Evolutionary conservation across 2,888 invertebrate species (phyloP).

Genomic region (Agrotis exclamationis): DNA sequence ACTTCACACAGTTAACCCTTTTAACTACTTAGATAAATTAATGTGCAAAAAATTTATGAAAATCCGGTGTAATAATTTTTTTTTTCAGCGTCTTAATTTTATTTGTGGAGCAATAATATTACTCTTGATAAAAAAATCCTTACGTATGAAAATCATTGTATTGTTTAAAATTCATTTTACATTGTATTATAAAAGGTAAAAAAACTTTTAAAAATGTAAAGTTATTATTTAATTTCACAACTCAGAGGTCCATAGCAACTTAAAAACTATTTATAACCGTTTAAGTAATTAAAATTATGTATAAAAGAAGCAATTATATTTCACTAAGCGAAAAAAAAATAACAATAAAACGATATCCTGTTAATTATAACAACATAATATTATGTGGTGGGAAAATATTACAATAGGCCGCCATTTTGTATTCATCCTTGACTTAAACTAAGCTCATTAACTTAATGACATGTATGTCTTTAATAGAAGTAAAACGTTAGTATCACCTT

Average conservation of each 20-base stretch:
- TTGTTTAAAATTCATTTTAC: background rate
- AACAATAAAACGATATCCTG: slow-evolving; percentile 58
- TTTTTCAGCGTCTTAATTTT: background rate
- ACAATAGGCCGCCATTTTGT: slow-evolving; percentile 55
- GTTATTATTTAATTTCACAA: slow-evolving; percentile 5
- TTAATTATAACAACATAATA: slow-evolving; percentile 46
- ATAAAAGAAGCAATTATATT: slow-evolving; percentile 33
- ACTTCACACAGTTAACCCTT: background rate
- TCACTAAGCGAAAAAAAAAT: slow-evolving; percentile 46
- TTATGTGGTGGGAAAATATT: slow-evolving; percentile 55
- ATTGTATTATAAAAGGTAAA: too few species aligned
- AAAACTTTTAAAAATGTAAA: background rate
- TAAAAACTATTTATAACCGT: slow-evolving; percentile 26
- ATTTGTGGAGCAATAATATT: slow-evolving; percentile 15
- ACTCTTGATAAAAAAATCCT: background rate
- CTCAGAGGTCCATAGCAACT: slow-evolving; percentile 15
- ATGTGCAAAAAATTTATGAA: background rate
- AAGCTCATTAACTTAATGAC: slow-evolving; percentile 43
- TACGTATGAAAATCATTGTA: background rate
- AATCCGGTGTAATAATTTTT: background rate
- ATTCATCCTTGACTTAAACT: slow-evolving; percentile 52
- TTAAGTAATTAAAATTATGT: slow-evolving; percentile 10
- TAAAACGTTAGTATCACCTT: slow-evolving; percentile 26
- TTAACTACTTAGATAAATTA: too few species aligned
- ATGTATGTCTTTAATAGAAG: slow-evolving; percentile 22